Base-by-base conservation (phyloP, 2,888 invertebrate genomes). In the Eugnorisma glareosa region DNA sequence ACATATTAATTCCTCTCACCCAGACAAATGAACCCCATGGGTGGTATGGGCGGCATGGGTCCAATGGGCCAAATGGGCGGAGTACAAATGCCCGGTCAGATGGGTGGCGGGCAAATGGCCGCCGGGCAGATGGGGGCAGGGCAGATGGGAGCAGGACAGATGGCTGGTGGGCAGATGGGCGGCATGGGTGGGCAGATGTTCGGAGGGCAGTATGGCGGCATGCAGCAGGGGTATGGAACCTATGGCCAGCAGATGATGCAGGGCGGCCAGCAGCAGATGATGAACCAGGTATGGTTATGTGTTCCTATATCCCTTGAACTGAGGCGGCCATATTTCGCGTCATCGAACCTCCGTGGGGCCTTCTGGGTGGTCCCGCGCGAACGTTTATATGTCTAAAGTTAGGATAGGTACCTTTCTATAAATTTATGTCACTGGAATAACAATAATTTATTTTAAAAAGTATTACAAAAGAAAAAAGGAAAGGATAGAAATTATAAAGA, bases 201-300 rank as follows among this genome's bases (percentile, higher is more conserved):
- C 89, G 97, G 97, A 28, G 94, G 94, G 1, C 98, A 97, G 90
- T 97, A 97, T 80, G 96, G 97, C 4, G 97, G 97, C 77, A 97
- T 98, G 97, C 98, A 97, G 90, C 97, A 97, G 74, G 94, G 96
- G 0, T 96, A 96, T 67, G 95, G 94, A 13, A 94, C 95, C 0
- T 96, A 96, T 81, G 91, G 95, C 0, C 97, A 97, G 87, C 97
- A 96, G 86, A 97, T 97, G 96, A 97, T 97, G 95, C 96, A 96
- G 82, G 94, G 95, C 6, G 95, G 97, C 3, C 97, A 97, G 79
- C 96, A 96, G 80, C 97, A 97, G 82, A 96, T 96, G 93, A 96
- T 97, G 94, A 96, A 94, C 85, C 97, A 97, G 94, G 97, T 97
- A 85, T 59, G 15, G 2, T 40, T 59, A 28, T 18, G 0, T 73